Evolutionary conservation across 2,113 vertebrate species (phyloP).

Genomic region (Sinocyclocheilus maitianheensis): DNA sequence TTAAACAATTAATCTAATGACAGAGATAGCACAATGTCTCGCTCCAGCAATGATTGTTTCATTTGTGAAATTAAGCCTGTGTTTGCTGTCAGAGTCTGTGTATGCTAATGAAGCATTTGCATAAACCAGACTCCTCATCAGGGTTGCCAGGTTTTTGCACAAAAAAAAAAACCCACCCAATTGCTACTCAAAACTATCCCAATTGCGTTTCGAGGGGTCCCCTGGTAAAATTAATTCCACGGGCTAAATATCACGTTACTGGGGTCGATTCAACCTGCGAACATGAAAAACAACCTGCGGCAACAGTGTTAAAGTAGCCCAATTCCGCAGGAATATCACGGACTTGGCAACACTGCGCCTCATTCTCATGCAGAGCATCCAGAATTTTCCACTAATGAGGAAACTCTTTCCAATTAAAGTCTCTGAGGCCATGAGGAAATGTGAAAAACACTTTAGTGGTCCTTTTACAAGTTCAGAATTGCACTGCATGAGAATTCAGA

Average conservation of each 20-base stretch:
- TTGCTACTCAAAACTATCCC: too few relatives aligned
- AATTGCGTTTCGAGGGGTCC: too few relatives aligned
- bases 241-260: too few relatives aligned
- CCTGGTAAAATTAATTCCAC: too few relatives aligned
- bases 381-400: constrained; percentile 1
- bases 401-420: not conserved
- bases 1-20: constrained; percentile 49
- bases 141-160: too few relatives aligned
- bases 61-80: not conserved
- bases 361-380: constrained; percentile 20
- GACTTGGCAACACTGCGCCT: not conserved
- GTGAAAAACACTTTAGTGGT: not conserved
- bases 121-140: not conserved
- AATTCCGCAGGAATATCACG: too few relatives aligned
- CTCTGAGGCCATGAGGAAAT: not conserved
- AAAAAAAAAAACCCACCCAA: too few relatives aligned
- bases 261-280: too few relatives aligned
- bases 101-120: constrained; percentile 20
- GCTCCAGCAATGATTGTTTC: constrained; percentile 8
- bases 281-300: too few relatives aligned
- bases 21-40: constrained; percentile 30
- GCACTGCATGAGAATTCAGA: not conserved
- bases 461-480: not conserved
- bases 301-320: too few relatives aligned
- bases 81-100: not conserved